Base-by-base conservation (phyloP, 1,140 invertebrate genomes). In the Whitmania pigra region DNA sequence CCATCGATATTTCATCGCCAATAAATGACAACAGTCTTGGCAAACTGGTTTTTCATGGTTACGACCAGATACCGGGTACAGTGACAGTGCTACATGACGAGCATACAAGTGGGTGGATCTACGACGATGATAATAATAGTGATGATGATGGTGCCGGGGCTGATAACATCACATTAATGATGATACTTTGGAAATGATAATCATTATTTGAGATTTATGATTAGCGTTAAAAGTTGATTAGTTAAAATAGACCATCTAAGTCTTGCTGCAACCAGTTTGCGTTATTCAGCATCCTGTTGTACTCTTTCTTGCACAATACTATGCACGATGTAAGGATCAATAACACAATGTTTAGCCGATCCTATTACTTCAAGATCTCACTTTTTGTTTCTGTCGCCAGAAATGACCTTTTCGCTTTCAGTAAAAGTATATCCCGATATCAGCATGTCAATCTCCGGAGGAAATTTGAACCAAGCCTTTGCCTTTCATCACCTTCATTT, bases 401-500 rank as follows among this genome's bases (percentile, higher is more conserved):
- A 22, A 63, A 63, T n/a, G 22, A 13, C 29, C 15, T 13, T n/a
- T 40, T 68, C 20, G 15, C 9, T 4, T 31, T 22, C 40, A 31
- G 67, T 68, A 3, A 27, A 68, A 31, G 67, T 68, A 43, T 25
- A 11, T 22, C 29, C 67, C 67, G n/a, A 40, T 68, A 36, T 22
- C n/a, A n/a, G 11, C 27, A 31, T 70, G 20, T 53, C 22, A 7
- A 43, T 70, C 6, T 22, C 40, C 18, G 69, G 69, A 53, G 69
- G 69, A 20, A 49, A 49, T 29, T 25, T 70, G 17, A 36, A 70
- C 22, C 1, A 53, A 5, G 53, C 25, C n/a, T 80, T 78, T 71
- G 76, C 73, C 25, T 72, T 76, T 17, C 74, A 63, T 0, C 77
- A 79, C 66, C 76, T 80, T 29, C 79, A 81, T 72, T 79, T 80